Percentiles rank a stretch among this genome's conserved stretches.
phyloP scores from a whole-genome alignment of 2,888 invertebrate genomes.

The Tanytarsus gracilentus region DNA sequence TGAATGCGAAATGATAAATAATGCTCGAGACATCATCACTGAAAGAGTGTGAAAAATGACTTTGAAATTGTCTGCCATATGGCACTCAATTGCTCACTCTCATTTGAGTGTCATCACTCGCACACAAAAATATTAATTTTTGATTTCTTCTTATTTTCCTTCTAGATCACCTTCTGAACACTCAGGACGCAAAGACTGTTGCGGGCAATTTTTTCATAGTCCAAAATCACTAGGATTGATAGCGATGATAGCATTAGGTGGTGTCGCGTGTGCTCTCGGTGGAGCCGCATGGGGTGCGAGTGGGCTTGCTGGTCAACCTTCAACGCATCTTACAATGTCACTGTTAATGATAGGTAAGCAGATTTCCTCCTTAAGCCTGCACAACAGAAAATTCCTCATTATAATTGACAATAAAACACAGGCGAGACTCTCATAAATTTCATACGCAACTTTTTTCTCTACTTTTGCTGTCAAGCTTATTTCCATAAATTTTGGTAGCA shows the following conservation, averaged over 20 bases:
- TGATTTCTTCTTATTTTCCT: conserved; percentile 29
- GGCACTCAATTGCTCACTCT: no score
- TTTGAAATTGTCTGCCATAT: no score
- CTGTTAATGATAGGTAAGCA: conserved; percentile 43
- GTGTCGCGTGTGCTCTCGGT: conserved; percentile 43
- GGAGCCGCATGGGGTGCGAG: conserved; percentile 43
- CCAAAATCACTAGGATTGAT: conserved; percentile 32
- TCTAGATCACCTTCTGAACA: conserved; percentile 44
- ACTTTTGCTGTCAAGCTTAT: neutral
- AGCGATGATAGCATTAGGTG: conserved; percentile 35
- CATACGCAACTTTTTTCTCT: no score
- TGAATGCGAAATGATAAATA: no score
- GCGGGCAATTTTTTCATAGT: conserved; percentile 44
- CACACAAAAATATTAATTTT: neutral
- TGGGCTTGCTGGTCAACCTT: conserved; percentile 42
- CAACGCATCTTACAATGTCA: conserved; percentile 42
- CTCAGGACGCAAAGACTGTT: conserved; percentile 42
- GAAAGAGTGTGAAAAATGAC: no score
- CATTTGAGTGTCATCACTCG: neutral
- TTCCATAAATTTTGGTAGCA: neutral
- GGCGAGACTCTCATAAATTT: neutral
- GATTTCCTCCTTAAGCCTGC: neutral
- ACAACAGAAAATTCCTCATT: neutral
- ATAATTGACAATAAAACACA: neutral
- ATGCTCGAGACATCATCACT: no score